Evolutionary conservation across 2,113 vertebrate species (phyloP), one percentile per base, ranked within the genome.

Genomic region (Xyrauchen texanus): DNA sequence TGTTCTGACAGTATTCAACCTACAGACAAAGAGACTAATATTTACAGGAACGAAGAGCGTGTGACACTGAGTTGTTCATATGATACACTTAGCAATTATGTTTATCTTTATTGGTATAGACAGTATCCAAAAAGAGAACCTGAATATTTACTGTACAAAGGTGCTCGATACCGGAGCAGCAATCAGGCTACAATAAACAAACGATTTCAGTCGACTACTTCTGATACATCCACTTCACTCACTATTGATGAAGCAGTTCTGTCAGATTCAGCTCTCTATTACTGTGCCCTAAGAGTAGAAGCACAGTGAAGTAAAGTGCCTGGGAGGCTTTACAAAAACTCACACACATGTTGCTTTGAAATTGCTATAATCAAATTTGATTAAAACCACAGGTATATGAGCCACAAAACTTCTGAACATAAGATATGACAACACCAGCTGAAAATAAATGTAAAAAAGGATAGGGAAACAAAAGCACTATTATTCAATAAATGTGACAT

Each of bases 221-320:
- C 53, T 12, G 11, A 55, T 5, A 55, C 53, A 55, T 55, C 53
- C 10, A 55, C 53, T 1, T 55, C 53, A n/a, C 53, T 55, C 53
- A 55, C 53, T 55, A 55, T 55, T 5, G 13, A 55, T 13, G 5
- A 11, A 13, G 53, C 6, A 12, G 6, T 12, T 51, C 15, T 68
- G 6, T n/a, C 66, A 16, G 47, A 68, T 15, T 68, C 66, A 49
- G 66, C 46, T 68, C 7, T 68, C 4, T 68, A 68, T 15, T 68
- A 51, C 66, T 68, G 66, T 49, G 80, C 66, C 12, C 2, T 68
- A 7, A 49, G 8, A 49, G 47, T 8, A 49, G 67, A 9, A 68
- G 49, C 46, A 15, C 67, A 68, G 47, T 68, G 47, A 51, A 6
- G 34, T 8, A 47, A 68, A 68, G 49, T 10, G 21, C 15, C 45